These are phyloP conservation scores for Ariopsis seemanni DNA, from an alignment of 2,113 vertebrate genomes.

Conservation along the genomic window DNA sequence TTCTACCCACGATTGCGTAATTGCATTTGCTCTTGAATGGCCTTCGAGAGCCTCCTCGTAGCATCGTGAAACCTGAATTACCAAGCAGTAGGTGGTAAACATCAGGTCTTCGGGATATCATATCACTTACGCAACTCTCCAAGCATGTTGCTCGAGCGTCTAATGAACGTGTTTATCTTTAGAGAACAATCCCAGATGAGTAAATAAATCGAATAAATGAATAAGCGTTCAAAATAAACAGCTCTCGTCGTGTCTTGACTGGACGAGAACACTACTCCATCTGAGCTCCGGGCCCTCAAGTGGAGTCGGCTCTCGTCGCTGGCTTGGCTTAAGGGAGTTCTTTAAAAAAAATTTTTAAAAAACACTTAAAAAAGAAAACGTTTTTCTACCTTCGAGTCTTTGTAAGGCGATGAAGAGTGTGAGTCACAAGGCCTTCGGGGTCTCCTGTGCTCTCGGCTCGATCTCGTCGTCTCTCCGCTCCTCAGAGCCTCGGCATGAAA, in stretches of 20 bases:
- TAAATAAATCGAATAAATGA: neutral
- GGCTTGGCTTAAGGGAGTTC: neutral
- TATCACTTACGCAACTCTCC: neutral
- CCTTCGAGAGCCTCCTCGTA: conserved; percentile 25
- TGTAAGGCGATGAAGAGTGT: conserved; percentile 15
- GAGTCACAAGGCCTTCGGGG: conserved; percentile 24
- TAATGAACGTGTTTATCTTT: neutral
- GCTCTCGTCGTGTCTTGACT: neutral
- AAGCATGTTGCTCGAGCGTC: neutral
- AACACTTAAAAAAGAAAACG: too few relatives aligned
- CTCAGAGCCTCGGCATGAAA: conserved; percentile 32
- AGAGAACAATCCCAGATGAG: neutral
- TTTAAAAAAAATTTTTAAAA: too few relatives aligned
- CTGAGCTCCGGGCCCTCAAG: neutral
- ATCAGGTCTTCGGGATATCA: conserved; percentile 31
- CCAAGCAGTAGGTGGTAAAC: conserved; percentile 24
- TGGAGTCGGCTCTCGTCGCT: neutral
- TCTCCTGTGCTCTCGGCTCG: conserved; percentile 33
- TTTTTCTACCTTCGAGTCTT: conserved; percentile 40
- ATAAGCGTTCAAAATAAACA: neutral
- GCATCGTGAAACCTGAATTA: conserved; percentile 5
- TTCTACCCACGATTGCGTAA: conserved; percentile 33
- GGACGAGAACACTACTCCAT: neutral
- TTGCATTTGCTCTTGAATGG: conserved; percentile 25
- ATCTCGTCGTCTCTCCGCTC: conserved; percentile 35